These are phyloP conservation scores for Nemoura dubitans DNA, from an alignment of 2,888 invertebrate species.

Conservation along the genomic window DNA sequence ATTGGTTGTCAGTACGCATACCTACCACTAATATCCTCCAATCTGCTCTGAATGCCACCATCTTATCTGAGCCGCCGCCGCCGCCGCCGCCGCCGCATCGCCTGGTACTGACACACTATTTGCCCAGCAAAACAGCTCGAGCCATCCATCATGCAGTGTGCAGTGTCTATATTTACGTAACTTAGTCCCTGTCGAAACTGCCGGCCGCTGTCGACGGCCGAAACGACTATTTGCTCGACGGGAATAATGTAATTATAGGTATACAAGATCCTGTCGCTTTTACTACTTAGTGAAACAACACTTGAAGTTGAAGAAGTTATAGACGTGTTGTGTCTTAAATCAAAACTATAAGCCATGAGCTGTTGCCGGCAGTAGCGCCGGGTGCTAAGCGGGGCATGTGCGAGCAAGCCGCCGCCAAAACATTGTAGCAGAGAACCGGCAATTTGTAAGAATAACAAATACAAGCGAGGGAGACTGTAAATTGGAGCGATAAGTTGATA, in stretches of 20 bases:
- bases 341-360: not conserved
- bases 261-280: not conserved
- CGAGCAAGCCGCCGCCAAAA: too few species aligned
- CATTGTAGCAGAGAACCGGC: too few species aligned
- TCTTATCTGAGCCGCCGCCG: not conserved
- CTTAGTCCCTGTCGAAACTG: not conserved
- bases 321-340: not conserved
- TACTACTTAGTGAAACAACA: not conserved
- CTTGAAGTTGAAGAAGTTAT: too few species aligned
- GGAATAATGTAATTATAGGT: not conserved
- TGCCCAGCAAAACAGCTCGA: not conserved
- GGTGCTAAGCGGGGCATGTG: too few species aligned
- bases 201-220: not conserved
- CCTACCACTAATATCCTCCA: too few species aligned
- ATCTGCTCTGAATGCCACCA: not conserved
- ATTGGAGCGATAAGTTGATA: conserved; percentile 37
- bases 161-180: conserved; percentile 21
- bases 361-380: not conserved
- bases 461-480: conserved; percentile 18
- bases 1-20: too few species aligned
- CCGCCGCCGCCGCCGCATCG: too few species aligned
- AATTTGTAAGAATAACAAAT: conserved; percentile 40
- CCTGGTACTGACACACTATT: not conserved
- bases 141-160: conserved; percentile 14
- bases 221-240: not conserved